Evolutionary conservation across 2,797 vertebrate species (phyloP), one percentile per base, ranked within the genome.

Genomic region (Thripadectes ignobilis): DNA sequence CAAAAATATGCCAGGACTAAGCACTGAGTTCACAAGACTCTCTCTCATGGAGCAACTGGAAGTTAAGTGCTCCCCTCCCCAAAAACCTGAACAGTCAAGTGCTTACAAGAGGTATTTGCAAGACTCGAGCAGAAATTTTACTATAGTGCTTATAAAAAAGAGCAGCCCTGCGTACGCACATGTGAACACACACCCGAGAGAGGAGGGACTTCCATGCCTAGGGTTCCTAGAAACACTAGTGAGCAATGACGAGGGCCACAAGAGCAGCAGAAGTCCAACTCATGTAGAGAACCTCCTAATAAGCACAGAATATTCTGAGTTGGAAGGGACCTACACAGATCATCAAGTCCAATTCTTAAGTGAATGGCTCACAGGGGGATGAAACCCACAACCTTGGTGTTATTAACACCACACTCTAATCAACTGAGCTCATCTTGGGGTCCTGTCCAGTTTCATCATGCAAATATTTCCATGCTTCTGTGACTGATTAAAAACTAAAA

Each of bases 121-220:
- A 69, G 45, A 74, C 27, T 38, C 30, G 12, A 58, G 43, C 27
- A 86, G 48, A 58, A 73, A 12, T 32, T 45, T 66, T 66, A 14
- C 24, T 39, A 1, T 10, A 12, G 0, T 14, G 14, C 9, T 51
- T 41, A 24, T 36, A 69, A 78, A 0, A 6, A 92, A 59, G 23
- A 78, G 57, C 15, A 85, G 30, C 38, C 27, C 23, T 61, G 20
- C 12, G 23, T 2, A 27, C 1, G 1, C 22, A 32, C 1, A 0
- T 12, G 6, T 1, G 0, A 93, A 79, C 29, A 32, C 10, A 29
- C 3, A 3, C 8, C 11, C 30, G 4, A 39, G 29, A 75, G 24
- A 45, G 6, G 54, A 34, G 30, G 6, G 4, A 69, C n/a, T 38
- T 85, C 43, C 36, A 38, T 45, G 36, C 14, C 34, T 3, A 22